These are phyloP conservation scores for Lutraria lutraria DNA, from an alignment of 2,888 invertebrate species.

Conservation along the genomic window DNA sequence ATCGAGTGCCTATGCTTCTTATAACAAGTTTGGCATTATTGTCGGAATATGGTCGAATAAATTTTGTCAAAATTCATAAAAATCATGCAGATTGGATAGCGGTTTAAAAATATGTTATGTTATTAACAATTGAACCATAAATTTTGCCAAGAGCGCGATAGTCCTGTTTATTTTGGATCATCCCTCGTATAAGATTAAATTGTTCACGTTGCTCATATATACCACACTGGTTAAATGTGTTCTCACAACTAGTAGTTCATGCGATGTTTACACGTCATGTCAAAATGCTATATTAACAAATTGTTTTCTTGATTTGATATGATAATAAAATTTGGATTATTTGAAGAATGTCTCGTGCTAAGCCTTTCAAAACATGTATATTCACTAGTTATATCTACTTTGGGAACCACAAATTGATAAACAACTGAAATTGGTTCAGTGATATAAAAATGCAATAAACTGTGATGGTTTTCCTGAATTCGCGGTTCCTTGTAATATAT, in stretches of 20 bases:
- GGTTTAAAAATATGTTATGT: no score
- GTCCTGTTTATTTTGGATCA: no score
- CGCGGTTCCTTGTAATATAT: not conserved
- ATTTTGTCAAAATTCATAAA: no score
- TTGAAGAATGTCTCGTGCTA: not conserved
- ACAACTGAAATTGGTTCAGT: not conserved
- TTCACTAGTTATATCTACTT: not conserved
- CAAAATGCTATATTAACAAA: slow-evolving; percentile 17
- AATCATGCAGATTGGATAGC: no score
- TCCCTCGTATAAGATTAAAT: no score
- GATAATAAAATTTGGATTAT: not conserved
- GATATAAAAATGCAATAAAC: slow-evolving; percentile 9
- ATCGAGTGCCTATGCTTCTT: no score
- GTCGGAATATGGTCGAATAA: no score
- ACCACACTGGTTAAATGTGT: no score
- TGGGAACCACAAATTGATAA: not conserved
- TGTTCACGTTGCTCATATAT: no score
- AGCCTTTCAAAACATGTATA: not conserved
- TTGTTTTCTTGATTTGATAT: not conserved
- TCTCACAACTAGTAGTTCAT: not conserved
- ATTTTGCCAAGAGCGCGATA: no score
- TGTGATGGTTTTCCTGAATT: not conserved
- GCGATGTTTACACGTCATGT: slow-evolving; percentile 1
- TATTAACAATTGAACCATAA: no score
- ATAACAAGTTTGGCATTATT: no score